A percentile compares a stretch with the other conserved stretches of the same genome.
Evolutionary conservation across 2,888 invertebrate genomes (phyloP).

Genomic region (Strigamia crassipes): DNA sequence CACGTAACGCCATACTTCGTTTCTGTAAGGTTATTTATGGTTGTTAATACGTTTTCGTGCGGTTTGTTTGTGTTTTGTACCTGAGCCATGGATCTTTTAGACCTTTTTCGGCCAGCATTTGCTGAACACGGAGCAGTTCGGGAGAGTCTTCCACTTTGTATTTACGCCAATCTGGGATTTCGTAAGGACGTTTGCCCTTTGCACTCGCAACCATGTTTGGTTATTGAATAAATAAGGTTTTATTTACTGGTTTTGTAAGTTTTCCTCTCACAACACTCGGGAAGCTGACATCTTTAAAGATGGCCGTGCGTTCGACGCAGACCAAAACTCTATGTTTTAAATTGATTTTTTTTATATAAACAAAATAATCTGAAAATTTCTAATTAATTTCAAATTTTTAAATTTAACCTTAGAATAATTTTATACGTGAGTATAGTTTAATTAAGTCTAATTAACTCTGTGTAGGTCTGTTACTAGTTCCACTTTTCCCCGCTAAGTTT

Average conservation of each 20-base stretch:
- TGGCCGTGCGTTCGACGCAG: neutral
- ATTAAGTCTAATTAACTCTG: neutral
- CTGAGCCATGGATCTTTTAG: conserved; percentile 86
- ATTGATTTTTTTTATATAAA: too few species aligned
- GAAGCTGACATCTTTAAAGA: neutral
- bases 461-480: neutral
- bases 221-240: too few species aligned
- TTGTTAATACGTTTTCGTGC: conserved; percentile 45
- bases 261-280: neutral
- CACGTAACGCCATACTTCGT: conserved; percentile 82
- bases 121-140: conserved; percentile 68
- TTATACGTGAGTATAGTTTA: too few species aligned
- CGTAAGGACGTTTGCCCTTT: conserved; percentile 60
- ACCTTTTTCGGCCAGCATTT: conserved; percentile 71
- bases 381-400: too few species aligned
- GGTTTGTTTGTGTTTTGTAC: conserved; percentile 57
- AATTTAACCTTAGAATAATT: too few species aligned
- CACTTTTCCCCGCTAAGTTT: neutral
- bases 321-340: too few species aligned
- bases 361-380: too few species aligned
- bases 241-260: too few species aligned
- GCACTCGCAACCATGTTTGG: neutral
- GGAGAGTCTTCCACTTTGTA: conserved; percentile 75
- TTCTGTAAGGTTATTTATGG: conserved; percentile 62
- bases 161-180: conserved; percentile 72